Percentiles rank a stretch among this genome's conserved stretches.
phyloP scores from a whole-genome alignment of 1,140 invertebrate genomes.

The Euglossa dilemma region DNA sequence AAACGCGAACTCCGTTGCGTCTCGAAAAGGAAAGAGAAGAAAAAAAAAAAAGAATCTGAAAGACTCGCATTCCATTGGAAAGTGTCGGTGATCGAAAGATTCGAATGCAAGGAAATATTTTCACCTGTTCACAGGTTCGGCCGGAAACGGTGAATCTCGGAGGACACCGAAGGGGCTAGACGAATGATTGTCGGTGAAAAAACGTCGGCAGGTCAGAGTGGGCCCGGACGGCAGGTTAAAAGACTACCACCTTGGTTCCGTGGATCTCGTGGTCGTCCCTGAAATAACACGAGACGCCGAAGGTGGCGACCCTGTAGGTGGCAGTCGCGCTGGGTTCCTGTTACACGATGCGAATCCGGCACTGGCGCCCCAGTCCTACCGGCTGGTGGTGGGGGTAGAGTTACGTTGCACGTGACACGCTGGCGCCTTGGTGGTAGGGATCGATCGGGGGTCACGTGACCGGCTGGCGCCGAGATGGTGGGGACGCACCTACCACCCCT shows the following conservation, averaged over 20 bases:
- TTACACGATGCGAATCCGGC: conserved; percentile 59
- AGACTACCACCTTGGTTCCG: neutral
- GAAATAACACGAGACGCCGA: conserved; percentile 12
- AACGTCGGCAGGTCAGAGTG: neutral
- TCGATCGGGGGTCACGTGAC: conserved; percentile 46
- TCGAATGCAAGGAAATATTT: neutral
- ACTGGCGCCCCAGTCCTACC: conserved; percentile 56
- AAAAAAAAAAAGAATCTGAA: neutral
- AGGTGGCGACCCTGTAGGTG: conserved; percentile 24
- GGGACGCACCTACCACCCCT: conserved; percentile 55
- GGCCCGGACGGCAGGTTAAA: neutral
- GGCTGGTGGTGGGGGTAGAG: conserved; percentile 23
- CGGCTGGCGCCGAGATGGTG: conserved; percentile 46
- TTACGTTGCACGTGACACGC: conserved; percentile 57
- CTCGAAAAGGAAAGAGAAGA: rapidly evolving
- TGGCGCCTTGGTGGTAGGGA: conserved; percentile 61
- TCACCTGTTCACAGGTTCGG: neutral
- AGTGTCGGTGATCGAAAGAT: neutral
- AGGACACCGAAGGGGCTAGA: neutral
- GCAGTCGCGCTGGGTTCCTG: conserved; percentile 15
- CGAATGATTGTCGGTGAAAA: neutral
- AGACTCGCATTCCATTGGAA: neutral
- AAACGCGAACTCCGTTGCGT: too few relatives aligned
- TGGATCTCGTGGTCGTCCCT: conserved; percentile 11
- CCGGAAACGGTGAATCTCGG: neutral